Evolutionary conservation across 2,888 invertebrate species (phyloP).

Genomic region (Agrotis clavis): DNA sequence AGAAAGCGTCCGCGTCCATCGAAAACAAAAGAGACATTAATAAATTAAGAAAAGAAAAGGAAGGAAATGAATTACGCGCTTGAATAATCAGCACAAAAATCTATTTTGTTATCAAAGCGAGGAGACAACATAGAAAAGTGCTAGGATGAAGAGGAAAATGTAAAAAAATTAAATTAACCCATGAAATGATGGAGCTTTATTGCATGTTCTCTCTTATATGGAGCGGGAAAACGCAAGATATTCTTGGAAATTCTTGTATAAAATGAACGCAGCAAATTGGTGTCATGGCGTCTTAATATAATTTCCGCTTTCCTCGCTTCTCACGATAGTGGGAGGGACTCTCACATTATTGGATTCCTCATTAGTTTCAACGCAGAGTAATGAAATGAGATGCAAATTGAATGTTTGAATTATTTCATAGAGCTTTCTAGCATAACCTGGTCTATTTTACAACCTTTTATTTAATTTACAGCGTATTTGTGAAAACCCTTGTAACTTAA

Average conservation of each 20-base stretch:
- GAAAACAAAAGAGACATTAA: conserved; percentile 1
- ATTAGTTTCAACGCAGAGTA: conserved; percentile 20
- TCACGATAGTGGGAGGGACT: conserved; percentile 29
- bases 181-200: conserved; percentile 11
- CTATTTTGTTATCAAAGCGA: conserved; percentile 19
- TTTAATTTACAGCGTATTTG: too few species aligned
- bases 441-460: neutral
- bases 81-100: conserved; percentile 30
- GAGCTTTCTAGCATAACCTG: neutral
- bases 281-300: conserved; percentile 40
- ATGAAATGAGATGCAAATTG: conserved; percentile 11
- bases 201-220: conserved; percentile 6
- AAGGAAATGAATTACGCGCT: conserved; percentile 14
- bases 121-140: conserved; percentile 2
- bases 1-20: neutral
- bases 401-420: conserved; percentile 5
- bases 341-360: conserved; percentile 32
- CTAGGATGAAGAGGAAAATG: conserved; percentile 7
- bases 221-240: conserved; percentile 17
- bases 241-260: conserved; percentile 41
- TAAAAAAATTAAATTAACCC: neutral
- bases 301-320: conserved; percentile 35
- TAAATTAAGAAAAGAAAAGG: conserved; percentile 3
- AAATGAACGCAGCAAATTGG: conserved; percentile 55
- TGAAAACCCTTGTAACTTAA: too few species aligned